Evolutionary conservation across 2,797 vertebrate genomes (phyloP).

Genomic region (Notolepis coatsorum): DNA sequence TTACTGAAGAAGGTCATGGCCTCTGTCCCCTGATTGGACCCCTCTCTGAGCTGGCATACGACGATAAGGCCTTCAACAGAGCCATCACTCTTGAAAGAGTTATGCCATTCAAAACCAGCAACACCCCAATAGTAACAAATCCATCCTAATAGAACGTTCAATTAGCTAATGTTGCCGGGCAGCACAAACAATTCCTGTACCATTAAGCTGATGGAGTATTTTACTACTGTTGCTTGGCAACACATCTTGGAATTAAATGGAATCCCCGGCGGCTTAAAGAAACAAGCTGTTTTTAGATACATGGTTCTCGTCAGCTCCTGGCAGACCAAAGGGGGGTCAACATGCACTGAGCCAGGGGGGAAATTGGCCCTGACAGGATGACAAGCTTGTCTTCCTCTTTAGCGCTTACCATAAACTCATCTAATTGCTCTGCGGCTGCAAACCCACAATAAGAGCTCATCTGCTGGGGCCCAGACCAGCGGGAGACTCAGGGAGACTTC

Average conservation of each 20-base stretch:
- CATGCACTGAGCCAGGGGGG: constrained; percentile 54
- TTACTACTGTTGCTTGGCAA: constrained; percentile 36
- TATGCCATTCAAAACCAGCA: neutral
- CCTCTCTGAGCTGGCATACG: too few relatives aligned
- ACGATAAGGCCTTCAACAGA: too few relatives aligned
- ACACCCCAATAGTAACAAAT: neutral
- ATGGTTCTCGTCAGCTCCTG: constrained; percentile 50
- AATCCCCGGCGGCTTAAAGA: constrained; percentile 44
- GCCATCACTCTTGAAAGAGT: neutral
- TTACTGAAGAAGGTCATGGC: too few relatives aligned
- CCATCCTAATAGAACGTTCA: neutral
- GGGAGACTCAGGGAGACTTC: constrained; percentile 69
- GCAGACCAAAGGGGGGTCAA: constrained; percentile 61
- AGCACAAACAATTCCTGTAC: constrained; percentile 21
- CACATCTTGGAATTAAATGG: constrained; percentile 43
- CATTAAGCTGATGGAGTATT: constrained; percentile 23
- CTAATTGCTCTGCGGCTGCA: constrained; percentile 76
- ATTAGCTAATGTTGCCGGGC: constrained; percentile 25
- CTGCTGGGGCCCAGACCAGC: constrained; percentile 62
- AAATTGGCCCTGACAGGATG: constrained; percentile 79
- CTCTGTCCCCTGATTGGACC: too few relatives aligned
- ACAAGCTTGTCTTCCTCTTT: constrained; percentile 74
- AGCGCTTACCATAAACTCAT: constrained; percentile 79
- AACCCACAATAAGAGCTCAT: constrained; percentile 78
- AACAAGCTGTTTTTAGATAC: constrained; percentile 16